Evolutionary conservation across 2,888 invertebrate species (phyloP).

Genomic region (Noctua comes): DNA sequence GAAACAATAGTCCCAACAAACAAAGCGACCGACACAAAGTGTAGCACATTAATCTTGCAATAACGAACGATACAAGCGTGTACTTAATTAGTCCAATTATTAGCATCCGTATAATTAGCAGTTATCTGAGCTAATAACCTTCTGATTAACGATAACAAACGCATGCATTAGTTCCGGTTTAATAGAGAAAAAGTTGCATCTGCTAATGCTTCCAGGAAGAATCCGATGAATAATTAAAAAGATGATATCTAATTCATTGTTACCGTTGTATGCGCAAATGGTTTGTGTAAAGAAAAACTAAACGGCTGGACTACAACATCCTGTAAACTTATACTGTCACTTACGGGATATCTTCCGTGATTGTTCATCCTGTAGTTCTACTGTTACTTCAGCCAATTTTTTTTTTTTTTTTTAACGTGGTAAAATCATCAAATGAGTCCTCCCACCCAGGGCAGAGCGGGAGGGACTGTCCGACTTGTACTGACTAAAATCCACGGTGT

Average conservation of each 20-base stretch:
- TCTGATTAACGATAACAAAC: slow-evolving; percentile 49
- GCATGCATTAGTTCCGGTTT: slow-evolving; percentile 47
- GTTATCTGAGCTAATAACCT: slow-evolving; percentile 58
- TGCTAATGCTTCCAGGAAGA: slow-evolving; percentile 19
- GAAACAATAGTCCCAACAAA: slow-evolving; percentile 14
- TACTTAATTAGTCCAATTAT: slow-evolving; percentile 59
- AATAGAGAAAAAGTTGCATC: slow-evolving; percentile 30
- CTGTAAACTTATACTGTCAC: too few relatives aligned
- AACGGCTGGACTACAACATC: background rate
- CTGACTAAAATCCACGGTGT: too few relatives aligned
- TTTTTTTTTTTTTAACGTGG: too few relatives aligned
- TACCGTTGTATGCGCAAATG: background rate
- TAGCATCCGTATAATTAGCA: slow-evolving; percentile 51
- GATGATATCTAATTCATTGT: slow-evolving; percentile 12
- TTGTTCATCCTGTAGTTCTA: too few relatives aligned
- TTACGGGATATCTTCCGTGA: too few relatives aligned
- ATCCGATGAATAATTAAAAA: background rate
- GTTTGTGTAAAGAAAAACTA: background rate
- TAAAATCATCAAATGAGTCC: too few relatives aligned
- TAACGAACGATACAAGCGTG: slow-evolving; percentile 45
- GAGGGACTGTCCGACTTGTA: too few relatives aligned
- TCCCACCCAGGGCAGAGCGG: too few relatives aligned
- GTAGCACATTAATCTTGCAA: slow-evolving; percentile 26
- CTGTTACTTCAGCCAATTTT: too few relatives aligned
- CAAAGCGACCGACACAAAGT: slow-evolving; percentile 22